These are phyloP conservation scores for Apis florea DNA, from an alignment of 1,140 invertebrate species.

Conservation along the genomic window DNA sequence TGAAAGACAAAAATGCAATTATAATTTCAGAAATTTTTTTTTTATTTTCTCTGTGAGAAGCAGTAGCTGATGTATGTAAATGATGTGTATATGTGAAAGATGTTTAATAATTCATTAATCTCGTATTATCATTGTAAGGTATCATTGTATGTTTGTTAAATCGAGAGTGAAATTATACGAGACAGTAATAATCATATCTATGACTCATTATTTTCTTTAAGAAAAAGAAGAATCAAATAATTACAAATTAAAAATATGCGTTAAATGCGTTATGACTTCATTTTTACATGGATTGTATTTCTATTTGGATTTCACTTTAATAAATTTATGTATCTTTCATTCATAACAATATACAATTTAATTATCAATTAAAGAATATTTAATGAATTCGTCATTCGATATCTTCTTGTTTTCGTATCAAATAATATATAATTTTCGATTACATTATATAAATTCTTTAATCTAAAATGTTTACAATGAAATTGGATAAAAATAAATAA, in stretches of 20 bases:
- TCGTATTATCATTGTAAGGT: background rate
- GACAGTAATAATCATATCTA: background rate
- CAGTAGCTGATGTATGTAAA: background rate
- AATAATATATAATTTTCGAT: background rate
- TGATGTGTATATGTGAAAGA: background rate
- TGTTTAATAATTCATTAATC: constrained; percentile 27
- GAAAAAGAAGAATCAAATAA: background rate
- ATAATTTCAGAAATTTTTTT: too few relatives aligned
- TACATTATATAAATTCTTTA: background rate
- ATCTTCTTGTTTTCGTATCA: background rate
- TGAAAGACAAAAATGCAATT: background rate
- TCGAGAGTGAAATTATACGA: background rate
- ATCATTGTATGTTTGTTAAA: background rate
- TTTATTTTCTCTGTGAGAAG: background rate
- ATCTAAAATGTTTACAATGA: background rate
- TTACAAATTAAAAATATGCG: background rate
- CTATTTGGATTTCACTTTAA: background rate
- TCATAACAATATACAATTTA: background rate
- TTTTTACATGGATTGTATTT: constrained; percentile 5
- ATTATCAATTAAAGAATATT: background rate
- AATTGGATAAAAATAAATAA: background rate
- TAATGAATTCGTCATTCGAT: background rate
- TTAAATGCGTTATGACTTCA: background rate
- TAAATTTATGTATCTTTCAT: background rate
- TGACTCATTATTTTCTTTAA: background rate